Percentiles rank a stretch among this genome's conserved stretches.
These are phyloP conservation scores for Plodia interpunctella DNA, from an alignment of 1,140 invertebrate species.

Conservation along the genomic window DNA sequence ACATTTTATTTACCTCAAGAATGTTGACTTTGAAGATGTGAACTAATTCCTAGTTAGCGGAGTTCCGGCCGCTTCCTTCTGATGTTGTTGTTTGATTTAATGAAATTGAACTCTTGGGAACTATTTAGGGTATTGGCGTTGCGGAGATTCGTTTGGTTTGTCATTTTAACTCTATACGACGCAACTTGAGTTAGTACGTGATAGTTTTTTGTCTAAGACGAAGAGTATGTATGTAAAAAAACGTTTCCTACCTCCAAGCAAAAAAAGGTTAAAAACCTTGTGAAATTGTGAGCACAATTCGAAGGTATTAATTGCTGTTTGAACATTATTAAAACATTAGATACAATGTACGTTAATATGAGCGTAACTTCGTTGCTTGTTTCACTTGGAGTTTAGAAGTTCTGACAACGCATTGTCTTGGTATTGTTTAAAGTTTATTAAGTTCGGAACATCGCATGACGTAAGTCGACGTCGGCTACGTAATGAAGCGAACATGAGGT, in stretches of 20 bases:
- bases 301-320: constrained; percentile 13
- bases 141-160: constrained; percentile 13
- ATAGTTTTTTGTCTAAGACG: background rate
- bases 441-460: constrained; percentile 57
- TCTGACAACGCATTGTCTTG: constrained; percentile 64
- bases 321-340: constrained; percentile 44
- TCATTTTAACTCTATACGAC: constrained; percentile 20
- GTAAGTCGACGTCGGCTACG: constrained; percentile 50
- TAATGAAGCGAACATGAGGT: constrained; percentile 43
- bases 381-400: constrained; percentile 54
- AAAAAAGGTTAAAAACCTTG: background rate
- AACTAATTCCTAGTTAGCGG: constrained; percentile 54
- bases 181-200: background rate
- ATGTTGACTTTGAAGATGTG: constrained; percentile 58
- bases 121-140: constrained; percentile 21
- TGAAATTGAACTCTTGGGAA: constrained; percentile 35
- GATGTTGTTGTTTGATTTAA: constrained; percentile 41
- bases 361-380: constrained; percentile 48
- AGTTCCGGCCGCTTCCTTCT: constrained; percentile 35
- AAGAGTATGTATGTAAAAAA: background rate
- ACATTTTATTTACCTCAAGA: constrained; percentile 61
- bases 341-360: constrained; percentile 57
- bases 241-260: background rate
- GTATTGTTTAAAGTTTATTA: constrained; percentile 69
- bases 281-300: background rate